Conservation (phyloP, 2,888 invertebrate species). For the Anoncus sp. region DNA sequence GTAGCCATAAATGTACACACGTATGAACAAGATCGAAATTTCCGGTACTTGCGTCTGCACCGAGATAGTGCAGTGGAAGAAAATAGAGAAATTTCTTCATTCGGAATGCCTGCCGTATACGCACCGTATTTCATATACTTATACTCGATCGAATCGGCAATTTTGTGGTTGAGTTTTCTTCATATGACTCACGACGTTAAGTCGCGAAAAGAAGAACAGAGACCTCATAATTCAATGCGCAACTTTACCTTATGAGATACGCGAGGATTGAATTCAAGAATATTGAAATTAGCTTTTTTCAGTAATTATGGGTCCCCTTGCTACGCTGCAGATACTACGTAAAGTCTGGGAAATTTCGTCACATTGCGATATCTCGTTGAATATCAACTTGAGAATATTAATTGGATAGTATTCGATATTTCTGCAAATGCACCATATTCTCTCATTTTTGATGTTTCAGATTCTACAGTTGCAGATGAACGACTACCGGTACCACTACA, state of each 20-base stretch:
- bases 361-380: neutral
- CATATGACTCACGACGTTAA: slow-evolving; percentile 3
- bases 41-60: slow-evolving; percentile 22
- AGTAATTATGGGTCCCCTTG: neutral
- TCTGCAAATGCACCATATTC: neutral
- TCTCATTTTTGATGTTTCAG: slow-evolving; percentile 85
- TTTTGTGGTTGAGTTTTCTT: slow-evolving; percentile 10
- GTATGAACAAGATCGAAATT: slow-evolving; percentile 37
- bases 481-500: slow-evolving; percentile 96
- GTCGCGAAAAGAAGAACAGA: neutral
- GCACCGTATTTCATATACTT: neutral
- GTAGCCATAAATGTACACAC: neutral
- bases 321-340: neutral
- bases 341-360: neutral
- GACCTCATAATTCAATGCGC: neutral
- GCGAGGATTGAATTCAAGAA: neutral
- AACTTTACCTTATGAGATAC: neutral
- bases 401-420: neutral
- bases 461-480: slow-evolving; percentile 98
- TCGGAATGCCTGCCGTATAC: slow-evolving; percentile 22
- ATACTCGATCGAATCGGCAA: slow-evolving; percentile 25
- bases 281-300: neutral
- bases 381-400: neutral
- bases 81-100: slow-evolving; percentile 25
- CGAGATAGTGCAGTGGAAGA: neutral